Evolutionary conservation across 2,797 vertebrate genomes (phyloP).

Genomic region (Eospalax fontanierii): DNA sequence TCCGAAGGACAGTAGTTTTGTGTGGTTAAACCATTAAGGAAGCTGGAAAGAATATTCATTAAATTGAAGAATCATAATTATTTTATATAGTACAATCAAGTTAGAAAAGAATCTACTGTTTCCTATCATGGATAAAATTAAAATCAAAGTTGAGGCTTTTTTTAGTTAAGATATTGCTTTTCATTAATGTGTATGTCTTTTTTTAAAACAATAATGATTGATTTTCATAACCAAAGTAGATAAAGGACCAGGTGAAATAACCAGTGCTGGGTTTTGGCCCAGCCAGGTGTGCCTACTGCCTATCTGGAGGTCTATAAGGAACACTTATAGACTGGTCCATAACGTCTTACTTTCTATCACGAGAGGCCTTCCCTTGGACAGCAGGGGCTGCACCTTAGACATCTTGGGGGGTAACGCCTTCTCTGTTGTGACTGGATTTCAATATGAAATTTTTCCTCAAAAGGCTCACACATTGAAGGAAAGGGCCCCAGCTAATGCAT

Average conservation of each 20-base stretch:
- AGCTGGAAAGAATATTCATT: background rate
- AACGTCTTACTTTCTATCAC: background rate
- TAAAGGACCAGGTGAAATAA: background rate
- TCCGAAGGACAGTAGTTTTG: slow-evolving; percentile 17
- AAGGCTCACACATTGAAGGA: background rate
- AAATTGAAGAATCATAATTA: slow-evolving; percentile 23
- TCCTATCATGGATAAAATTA: slow-evolving; percentile 11
- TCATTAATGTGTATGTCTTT: slow-evolving; percentile 3
- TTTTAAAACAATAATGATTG: slow-evolving; percentile 23
- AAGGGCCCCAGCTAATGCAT: background rate
- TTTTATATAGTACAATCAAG: background rate
- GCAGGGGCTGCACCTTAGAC: background rate
- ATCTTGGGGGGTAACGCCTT: background rate
- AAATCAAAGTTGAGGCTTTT: slow-evolving; percentile 43
- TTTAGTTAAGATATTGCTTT: background rate
- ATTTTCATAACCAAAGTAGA: slow-evolving; percentile 1
- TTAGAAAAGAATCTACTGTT: background rate
- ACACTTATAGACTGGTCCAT: background rate
- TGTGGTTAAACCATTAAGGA: slow-evolving; percentile 22
- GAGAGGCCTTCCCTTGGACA: background rate
- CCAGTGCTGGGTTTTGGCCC: background rate
- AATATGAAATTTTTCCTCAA: background rate
- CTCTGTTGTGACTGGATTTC: background rate
- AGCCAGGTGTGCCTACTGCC: background rate
- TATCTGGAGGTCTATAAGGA: background rate